phyloP scores from a whole-genome alignment of 2,113 vertebrate species.

The Nestor notabilis region DNA sequence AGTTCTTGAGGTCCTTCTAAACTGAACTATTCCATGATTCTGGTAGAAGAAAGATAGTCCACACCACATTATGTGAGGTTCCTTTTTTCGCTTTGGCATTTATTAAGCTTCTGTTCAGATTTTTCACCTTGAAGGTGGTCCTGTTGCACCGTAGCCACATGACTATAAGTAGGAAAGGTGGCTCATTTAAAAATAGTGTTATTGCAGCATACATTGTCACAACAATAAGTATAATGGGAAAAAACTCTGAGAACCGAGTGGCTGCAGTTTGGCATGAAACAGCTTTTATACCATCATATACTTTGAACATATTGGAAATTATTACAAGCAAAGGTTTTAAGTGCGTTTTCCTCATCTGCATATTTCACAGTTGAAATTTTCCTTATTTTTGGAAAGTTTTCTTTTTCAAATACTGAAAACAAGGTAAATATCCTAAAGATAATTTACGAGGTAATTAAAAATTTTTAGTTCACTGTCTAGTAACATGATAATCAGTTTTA shows the following conservation, averaged over 20 bases:
- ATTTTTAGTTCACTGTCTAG: background rate
- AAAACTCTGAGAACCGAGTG: background rate
- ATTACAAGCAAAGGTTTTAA: background rate
- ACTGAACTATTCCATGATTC: background rate
- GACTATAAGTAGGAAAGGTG: background rate
- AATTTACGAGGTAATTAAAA: conserved; percentile 7
- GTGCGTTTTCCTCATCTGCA: background rate
- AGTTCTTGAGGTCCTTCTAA: background rate
- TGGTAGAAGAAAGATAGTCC: background rate
- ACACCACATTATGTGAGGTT: background rate
- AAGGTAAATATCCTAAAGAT: background rate
- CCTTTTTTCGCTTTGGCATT: background rate
- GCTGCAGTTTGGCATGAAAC: background rate
- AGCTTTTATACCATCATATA: background rate
- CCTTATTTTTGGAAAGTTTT: background rate
- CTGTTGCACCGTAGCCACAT: background rate
- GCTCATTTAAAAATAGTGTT: background rate
- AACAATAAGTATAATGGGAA: background rate
- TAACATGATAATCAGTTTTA: background rate
- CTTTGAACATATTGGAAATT: background rate
- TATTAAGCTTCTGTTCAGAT: background rate
- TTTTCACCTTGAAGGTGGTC: background rate
- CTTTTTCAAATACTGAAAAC: background rate
- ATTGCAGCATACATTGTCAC: background rate
- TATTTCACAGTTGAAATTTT: background rate